Percentiles rank a stretch among this genome's conserved stretches.
phyloP scores from a whole-genome alignment of 2,888 invertebrate genomes.

The Osmoderma eremita region DNA sequence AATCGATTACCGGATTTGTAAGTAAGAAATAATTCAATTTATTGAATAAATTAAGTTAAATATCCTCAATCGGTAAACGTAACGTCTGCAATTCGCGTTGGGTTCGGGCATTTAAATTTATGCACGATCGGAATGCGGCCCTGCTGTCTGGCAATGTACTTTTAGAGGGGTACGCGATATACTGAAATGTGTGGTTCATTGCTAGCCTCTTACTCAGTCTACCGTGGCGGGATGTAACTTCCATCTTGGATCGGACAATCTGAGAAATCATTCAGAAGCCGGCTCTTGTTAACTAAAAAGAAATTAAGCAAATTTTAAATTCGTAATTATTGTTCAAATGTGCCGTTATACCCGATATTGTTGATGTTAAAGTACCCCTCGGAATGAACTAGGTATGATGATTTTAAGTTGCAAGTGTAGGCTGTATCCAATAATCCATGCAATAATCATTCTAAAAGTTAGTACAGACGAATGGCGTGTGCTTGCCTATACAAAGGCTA shows the following conservation, averaged over 20 bases:
- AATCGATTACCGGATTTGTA: background rate
- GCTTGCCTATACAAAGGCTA: slow-evolving; percentile 70
- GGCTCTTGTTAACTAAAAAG: slow-evolving; percentile 69
- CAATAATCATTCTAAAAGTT: slow-evolving; percentile 59
- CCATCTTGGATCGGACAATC: slow-evolving; percentile 75
- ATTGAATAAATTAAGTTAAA: background rate
- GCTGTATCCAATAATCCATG: slow-evolving; percentile 59
- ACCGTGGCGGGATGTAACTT: slow-evolving; percentile 77
- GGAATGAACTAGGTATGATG: slow-evolving; percentile 80
- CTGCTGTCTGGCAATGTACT: slow-evolving; percentile 67
- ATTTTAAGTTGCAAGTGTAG: slow-evolving; percentile 60
- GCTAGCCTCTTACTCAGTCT: slow-evolving; percentile 64
- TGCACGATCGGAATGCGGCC: slow-evolving; percentile 56
- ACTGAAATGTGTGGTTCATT: slow-evolving; percentile 62
- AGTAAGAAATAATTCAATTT: background rate
- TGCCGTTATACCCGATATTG: slow-evolving; percentile 55
- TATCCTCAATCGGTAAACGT: background rate
- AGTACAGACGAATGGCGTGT: slow-evolving; percentile 74
- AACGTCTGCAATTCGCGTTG: background rate
- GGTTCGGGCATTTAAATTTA: slow-evolving; percentile 4
- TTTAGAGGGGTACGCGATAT: slow-evolving; percentile 67
- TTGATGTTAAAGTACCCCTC: slow-evolving; percentile 71
- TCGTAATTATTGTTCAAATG: slow-evolving; percentile 51
- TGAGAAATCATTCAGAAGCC: slow-evolving; percentile 77
- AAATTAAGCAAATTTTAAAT: slow-evolving; percentile 49